Percentiles rank a stretch among this genome's conserved stretches.
phyloP scores from a whole-genome alignment of 2,113 vertebrate genomes.

The Nanger granti region DNA sequence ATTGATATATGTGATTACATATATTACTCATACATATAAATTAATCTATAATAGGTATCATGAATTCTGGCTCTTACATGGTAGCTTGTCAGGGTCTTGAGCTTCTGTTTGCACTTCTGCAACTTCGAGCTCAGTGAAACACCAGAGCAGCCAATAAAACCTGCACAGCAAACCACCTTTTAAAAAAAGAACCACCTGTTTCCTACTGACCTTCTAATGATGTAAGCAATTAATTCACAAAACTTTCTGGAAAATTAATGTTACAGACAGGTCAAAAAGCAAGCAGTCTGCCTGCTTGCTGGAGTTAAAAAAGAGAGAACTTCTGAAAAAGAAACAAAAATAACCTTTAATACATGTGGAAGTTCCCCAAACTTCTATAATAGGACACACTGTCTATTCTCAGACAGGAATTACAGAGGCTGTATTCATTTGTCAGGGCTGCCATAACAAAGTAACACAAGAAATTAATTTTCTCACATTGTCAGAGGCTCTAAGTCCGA shows the following conservation, averaged over 20 bases:
- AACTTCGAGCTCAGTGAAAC: not conserved
- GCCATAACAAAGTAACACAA: not conserved
- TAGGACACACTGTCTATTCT: not conserved
- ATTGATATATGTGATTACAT: not conserved
- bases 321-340: not conserved
- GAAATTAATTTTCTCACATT: not conserved
- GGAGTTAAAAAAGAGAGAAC: not conserved
- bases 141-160: not conserved
- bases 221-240: not conserved
- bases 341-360: not conserved
- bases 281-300: not conserved
- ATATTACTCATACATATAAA: not conserved
- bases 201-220: not conserved
- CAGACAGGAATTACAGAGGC: no score
- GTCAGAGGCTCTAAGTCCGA: not conserved
- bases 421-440: fast-evolving
- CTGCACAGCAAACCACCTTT: not conserved
- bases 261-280: not conserved
- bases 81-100: fast-evolving
- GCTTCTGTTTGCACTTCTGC: fast-evolving
- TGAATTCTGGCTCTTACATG: fast-evolving
- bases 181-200: not conserved
- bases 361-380: not conserved
- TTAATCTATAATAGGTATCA: not conserved
- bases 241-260: not conserved